Percentiles rank a stretch among this genome's conserved stretches.
These are phyloP conservation scores for Druon quercuslanigerum DNA, from an alignment of 1,140 invertebrate species.

Conservation along the genomic window DNA sequence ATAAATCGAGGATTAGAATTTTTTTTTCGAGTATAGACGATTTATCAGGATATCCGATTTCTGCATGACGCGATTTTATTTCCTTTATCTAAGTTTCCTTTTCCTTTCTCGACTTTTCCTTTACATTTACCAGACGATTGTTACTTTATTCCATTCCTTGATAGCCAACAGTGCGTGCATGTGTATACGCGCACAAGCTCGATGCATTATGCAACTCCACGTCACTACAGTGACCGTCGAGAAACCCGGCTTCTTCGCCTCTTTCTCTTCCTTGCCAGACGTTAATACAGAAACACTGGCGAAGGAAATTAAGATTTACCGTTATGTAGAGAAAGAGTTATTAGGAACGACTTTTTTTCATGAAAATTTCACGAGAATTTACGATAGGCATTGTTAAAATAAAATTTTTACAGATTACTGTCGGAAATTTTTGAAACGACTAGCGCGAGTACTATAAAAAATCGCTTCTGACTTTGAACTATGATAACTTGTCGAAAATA, in stretches of 20 bases:
- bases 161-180: slow-evolving; percentile 4
- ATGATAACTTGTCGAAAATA: too few relatives aligned
- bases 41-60: too few relatives aligned
- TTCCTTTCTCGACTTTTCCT: not conserved
- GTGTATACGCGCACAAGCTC: not conserved
- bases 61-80: too few relatives aligned
- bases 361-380: not conserved
- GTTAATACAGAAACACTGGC: slow-evolving; percentile 4
- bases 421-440: too few relatives aligned
- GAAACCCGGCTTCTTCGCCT: not conserved
- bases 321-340: not conserved
- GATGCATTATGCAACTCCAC: slow-evolving; percentile 22
- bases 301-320: slow-evolving; percentile 26
- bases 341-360: not conserved
- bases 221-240: slow-evolving; percentile 7
- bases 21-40: too few relatives aligned
- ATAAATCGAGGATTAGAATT: too few relatives aligned
- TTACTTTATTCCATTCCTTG: slow-evolving; percentile 11
- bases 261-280: slow-evolving; percentile 14
- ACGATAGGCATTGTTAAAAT: not conserved
- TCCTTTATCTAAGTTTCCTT: too few relatives aligned
- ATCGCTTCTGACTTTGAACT: too few relatives aligned
- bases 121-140: slow-evolving; percentile 26
- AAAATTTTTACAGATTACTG: too few relatives aligned
- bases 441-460: too few relatives aligned